phyloP scores from a whole-genome alignment of 2,888 invertebrate species.

The Amphipoea oculea region DNA sequence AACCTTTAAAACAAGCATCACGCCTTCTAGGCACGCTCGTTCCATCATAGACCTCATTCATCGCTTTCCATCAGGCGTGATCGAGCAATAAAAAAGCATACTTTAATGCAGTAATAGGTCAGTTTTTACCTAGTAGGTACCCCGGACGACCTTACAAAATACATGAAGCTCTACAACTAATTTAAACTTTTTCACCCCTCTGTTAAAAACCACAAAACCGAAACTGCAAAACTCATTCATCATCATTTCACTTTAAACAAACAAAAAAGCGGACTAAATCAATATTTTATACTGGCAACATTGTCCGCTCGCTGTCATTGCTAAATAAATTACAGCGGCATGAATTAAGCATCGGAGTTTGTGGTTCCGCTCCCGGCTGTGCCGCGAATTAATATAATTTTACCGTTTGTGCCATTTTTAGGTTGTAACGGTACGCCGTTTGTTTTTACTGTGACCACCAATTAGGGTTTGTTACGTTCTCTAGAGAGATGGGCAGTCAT shows the following conservation, averaged over 20 bases:
- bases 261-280: slow-evolving; percentile 59
- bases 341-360: slow-evolving; percentile 70
- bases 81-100: no score
- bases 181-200: neutral
- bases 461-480: slow-evolving; percentile 42
- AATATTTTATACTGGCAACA: slow-evolving; percentile 61
- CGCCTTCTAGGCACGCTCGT: no score
- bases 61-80: no score
- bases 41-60: no score
- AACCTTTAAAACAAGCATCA: neutral
- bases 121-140: neutral
- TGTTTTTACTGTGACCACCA: slow-evolving; percentile 55
- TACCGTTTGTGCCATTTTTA: slow-evolving; percentile 48
- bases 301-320: slow-evolving; percentile 58
- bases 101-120: neutral
- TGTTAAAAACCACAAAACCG: slow-evolving; percentile 15
- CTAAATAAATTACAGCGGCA: slow-evolving; percentile 71
- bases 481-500: slow-evolving; percentile 14
- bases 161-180: neutral
- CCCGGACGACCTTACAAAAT: neutral
- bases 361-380: slow-evolving; percentile 55
- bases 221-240: slow-evolving; percentile 30
- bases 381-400: slow-evolving; percentile 65
- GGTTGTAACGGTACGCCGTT: slow-evolving; percentile 38
- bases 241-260: slow-evolving; percentile 54